Base-by-base conservation (phyloP, 2,888 invertebrate species). In the Drosophila kuntzei region DNA sequence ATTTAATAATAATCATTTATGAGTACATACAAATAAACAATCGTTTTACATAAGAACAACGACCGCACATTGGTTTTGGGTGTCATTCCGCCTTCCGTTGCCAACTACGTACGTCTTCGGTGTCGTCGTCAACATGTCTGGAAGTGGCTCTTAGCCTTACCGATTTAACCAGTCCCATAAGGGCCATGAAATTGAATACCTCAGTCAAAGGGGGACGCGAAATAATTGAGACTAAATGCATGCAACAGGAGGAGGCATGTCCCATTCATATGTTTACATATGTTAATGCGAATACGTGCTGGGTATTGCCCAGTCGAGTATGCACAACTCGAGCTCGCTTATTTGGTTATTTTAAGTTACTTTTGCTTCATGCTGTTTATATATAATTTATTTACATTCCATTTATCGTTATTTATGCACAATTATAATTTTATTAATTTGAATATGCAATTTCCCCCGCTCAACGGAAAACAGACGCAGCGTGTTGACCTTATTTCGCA, bases 11-110 rank as follows among this genome's bases (percentile, higher is more conserved):
- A 57, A 27, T 62, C 49, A 73, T 78, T 65, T 60, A 46, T 51
- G 16, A 32, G 5, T 41, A 64, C 57, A 62, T 18, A 51, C 37
- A 46, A 50, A 18, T 54, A 37, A 43, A 34, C 36, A 66, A 44
- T 36, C n/a, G 11, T 39, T 83, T 76, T 64, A 65, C 63, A 79
- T 46, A 55, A 61, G 51, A 64, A 46, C 51, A 59, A 58, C 58
- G 55, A 61, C 54, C 61, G 50, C 74, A 71, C 59, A 49, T n/a
- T 12, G 9, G 12, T 14, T 43, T 27, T 9, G n/a, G 77, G 84
- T 68, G 66, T 88, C 81, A 58, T 47, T 69, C 83, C 84, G 58
- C 81, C 71, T 86, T 88, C 84, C 89, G 80, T 55, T 80, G 67
- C 44, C 80, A 65, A 47, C 50, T 36, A 3, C 18, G 49, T 12